These are phyloP conservation scores for Vireo altiloquus DNA, from an alignment of 2,113 vertebrate species.

Conservation along the genomic window DNA sequence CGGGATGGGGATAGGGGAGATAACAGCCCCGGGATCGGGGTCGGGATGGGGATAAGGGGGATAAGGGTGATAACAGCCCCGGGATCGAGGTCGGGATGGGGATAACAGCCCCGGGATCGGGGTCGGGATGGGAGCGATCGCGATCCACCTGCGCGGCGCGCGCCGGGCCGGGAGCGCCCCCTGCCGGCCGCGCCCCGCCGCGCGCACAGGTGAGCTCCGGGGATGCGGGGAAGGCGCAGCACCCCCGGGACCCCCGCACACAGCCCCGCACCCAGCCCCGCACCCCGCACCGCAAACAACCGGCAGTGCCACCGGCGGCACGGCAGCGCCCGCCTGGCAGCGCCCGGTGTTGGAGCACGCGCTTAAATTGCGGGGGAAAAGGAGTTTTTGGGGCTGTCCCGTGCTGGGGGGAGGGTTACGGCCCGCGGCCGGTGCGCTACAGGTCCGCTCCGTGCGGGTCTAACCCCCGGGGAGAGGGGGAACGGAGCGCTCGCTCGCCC, in stretches of 20 bases:
- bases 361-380: accelerated
- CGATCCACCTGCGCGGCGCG: constrained; percentile 71
- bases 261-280: too few relatives aligned
- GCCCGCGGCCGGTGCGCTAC: accelerated
- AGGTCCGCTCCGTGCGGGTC: not conserved
- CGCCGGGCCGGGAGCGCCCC: constrained; percentile 57
- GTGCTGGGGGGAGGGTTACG: accelerated
- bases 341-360: accelerated
- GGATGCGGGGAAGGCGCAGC: not conserved
- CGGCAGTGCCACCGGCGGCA: not conserved
- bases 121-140: not conserved
- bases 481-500: not conserved
- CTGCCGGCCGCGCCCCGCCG: constrained; percentile 55
- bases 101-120: too few relatives aligned
- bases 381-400: not conserved
- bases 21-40: too few relatives aligned
- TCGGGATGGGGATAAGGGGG: too few relatives aligned
- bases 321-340: not conserved
- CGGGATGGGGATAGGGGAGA: too few relatives aligned
- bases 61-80: too few relatives aligned
- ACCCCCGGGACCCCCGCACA: not conserved
- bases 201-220: constrained; percentile 37
- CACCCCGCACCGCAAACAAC: accelerated
- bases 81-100: too few relatives aligned
- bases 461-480: not conserved